Percentiles rank a stretch among this genome's conserved stretches.
Conservation (phyloP, 2,888 invertebrate genomes). For the Lapara coniferarum region DNA sequence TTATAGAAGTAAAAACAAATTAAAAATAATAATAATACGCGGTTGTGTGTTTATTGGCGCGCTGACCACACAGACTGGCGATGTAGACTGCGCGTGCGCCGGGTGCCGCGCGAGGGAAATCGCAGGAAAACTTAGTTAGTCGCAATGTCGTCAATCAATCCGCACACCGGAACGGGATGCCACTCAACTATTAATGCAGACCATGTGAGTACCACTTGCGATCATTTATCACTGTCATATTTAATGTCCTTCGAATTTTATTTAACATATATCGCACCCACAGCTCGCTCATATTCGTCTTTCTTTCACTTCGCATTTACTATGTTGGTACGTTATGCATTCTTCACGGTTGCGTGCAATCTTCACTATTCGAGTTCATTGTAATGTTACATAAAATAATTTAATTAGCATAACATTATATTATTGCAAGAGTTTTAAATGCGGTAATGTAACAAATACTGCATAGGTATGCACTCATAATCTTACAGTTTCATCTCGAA, state of each 20-base stretch:
- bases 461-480: not conserved
- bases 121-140: slow-evolving; percentile 66
- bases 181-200: slow-evolving; percentile 29
- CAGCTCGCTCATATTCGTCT: not conserved
- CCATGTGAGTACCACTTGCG: not conserved
- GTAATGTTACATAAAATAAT: slow-evolving; percentile 22
- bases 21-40: slow-evolving; percentile 42
- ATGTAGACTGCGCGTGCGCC: slow-evolving; percentile 47
- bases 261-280: not conserved
- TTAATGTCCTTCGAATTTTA: slow-evolving; percentile 7
- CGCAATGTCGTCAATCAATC: slow-evolving; percentile 53
- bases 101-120: slow-evolving; percentile 66
- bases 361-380: not conserved
- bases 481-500: too few species aligned
- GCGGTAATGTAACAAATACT: not conserved
- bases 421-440: not conserved
- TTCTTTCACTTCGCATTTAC: slow-evolving; percentile 11
- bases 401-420: slow-evolving; percentile 15
- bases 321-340: not conserved
- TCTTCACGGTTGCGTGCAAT: slow-evolving; percentile 17
- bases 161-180: slow-evolving; percentile 62
- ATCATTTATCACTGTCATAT: not conserved
- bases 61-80: slow-evolving; percentile 60
- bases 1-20: slow-evolving; percentile 52
- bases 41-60: slow-evolving; percentile 59